Evolutionary conservation across 1,140 invertebrate species (phyloP).

Genomic region (Glossosoma conforme): DNA sequence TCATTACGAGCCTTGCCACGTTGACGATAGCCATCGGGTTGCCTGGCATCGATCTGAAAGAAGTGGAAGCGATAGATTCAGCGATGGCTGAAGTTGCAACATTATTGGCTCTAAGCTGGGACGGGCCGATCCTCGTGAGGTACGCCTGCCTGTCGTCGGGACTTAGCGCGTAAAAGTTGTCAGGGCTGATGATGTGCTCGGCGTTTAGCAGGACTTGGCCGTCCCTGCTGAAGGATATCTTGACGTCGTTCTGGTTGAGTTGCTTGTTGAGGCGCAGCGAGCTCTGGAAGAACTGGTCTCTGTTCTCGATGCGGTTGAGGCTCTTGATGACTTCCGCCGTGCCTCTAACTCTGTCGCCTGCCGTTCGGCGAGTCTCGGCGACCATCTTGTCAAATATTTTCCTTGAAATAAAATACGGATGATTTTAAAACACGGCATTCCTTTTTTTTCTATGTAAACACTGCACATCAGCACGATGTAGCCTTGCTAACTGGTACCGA

Average conservation of each 20-base stretch:
- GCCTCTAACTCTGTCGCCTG: conserved; percentile 15
- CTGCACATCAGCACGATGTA: too few relatives aligned
- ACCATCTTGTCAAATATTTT: conserved; percentile 29
- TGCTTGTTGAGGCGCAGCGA: conserved; percentile 27
- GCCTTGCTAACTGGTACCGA: too few relatives aligned
- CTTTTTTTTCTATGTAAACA: too few relatives aligned
- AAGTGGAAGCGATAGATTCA: not conserved
- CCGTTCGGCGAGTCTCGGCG: conserved; percentile 23
- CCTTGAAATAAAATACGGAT: too few relatives aligned
- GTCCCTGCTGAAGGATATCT: conserved; percentile 14
- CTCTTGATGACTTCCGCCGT: conserved; percentile 25
- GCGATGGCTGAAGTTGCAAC: conserved; percentile 3
- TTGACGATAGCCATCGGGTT: not conserved
- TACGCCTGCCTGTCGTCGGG: not conserved
- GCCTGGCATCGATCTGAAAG: not conserved
- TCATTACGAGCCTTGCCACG: not conserved
- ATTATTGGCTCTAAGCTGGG: conserved; percentile 11
- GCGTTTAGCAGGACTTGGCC: conserved; percentile 15
- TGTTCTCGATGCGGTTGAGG: conserved; percentile 23
- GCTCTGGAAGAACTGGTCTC: conserved; percentile 29
- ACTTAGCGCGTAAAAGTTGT: conserved; percentile 5
- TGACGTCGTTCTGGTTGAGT: conserved; percentile 24
- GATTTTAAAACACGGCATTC: too few relatives aligned
- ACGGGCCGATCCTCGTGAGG: conserved; percentile 10
- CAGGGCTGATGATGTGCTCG: conserved; percentile 16